Conservation (phyloP, 2,797 vertebrate genomes). For the Geotrypetes seraphini region DNA sequence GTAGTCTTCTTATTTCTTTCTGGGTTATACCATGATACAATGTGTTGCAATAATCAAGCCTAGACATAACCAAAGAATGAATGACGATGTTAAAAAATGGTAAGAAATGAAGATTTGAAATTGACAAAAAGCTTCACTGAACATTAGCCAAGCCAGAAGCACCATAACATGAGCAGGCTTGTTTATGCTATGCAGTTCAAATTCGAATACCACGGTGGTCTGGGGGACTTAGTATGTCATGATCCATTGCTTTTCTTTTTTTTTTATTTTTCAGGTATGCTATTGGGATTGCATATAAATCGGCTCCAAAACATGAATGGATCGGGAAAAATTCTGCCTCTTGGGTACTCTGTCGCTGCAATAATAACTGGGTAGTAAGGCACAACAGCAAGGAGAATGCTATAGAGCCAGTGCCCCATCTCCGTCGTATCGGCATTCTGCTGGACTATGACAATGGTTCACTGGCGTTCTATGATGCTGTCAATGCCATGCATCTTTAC, state of each 20-base stretch:
- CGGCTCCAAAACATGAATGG: slow-evolving; percentile 92
- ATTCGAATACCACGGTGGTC: no score
- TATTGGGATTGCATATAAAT: slow-evolving; percentile 90
- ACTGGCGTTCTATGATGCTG: slow-evolving; percentile 91
- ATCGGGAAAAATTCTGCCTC: slow-evolving; percentile 90
- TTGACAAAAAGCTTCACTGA: no score
- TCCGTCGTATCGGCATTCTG: slow-evolving; percentile 82
- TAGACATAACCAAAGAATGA: no score
- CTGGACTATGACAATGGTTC: slow-evolving; percentile 92
- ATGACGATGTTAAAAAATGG: no score
- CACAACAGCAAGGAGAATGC: slow-evolving; percentile 91
- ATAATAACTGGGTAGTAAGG: slow-evolving; percentile 86
- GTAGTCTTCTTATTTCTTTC: no score
- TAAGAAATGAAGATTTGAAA: no score
- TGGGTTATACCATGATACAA: no score
- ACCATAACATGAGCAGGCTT: no score
- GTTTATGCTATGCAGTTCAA: no score
- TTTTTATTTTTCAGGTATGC: slow-evolving; percentile 73
- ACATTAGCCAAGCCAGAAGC: no score
- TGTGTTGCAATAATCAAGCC: no score
- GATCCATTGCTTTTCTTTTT: background rate
- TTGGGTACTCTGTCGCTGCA: slow-evolving; percentile 93
- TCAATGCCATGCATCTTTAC: slow-evolving; percentile 88
- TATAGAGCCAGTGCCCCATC: slow-evolving; percentile 84
- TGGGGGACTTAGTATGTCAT: no score